Base-by-base conservation (phyloP, 2,888 invertebrate species). In the Lochmaea capreae region DNA sequence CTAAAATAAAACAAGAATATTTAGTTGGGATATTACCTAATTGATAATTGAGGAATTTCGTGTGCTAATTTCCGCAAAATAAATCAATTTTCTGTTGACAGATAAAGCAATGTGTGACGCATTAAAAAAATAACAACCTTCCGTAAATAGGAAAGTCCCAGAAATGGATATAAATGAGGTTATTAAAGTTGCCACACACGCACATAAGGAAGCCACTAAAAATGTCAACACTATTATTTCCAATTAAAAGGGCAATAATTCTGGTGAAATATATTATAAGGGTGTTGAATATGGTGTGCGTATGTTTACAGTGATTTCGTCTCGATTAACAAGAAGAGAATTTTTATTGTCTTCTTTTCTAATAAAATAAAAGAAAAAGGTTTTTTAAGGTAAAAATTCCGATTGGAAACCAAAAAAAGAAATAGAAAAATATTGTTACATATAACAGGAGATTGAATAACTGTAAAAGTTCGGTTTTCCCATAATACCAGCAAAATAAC, bases 211-310 rank as follows among this genome's bases (percentile, higher is more conserved):
- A 79, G 76, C 79, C 69, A 77, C 77, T 78, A 76, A 77, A 81
- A 80, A 83, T 78, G 84, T 85, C 85, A 84, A 81, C 84, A 80
- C 76, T 77, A 85, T 85, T 86, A 83, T 80, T 74, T 68, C 83
- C 83, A 85, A 85, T 86, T 85, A 85, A 80, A 77, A 75, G 73
- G 74, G 75, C 79, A 80, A 85, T 85, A 85, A 85, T 74, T 80
- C 65, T 62, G 49, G 33, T 58, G 62, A 58, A 68, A 70, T 71
- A 67, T 68, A 69, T 33, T 33, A 33, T 33, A 33, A 33, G 33
- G 33, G 33, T 33, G 33, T 33, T 33, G 33, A 33, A 33, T 33
- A 33, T 33, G 33, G 33, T 26, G 26, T 22, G 5, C 26, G 3
- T 4, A 26, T 26, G 26, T 26, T 26, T 26, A 26, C 26, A 26